Base-by-base conservation (phyloP, 2,797 vertebrate species). In the Bradypodion ventrale region DNA sequence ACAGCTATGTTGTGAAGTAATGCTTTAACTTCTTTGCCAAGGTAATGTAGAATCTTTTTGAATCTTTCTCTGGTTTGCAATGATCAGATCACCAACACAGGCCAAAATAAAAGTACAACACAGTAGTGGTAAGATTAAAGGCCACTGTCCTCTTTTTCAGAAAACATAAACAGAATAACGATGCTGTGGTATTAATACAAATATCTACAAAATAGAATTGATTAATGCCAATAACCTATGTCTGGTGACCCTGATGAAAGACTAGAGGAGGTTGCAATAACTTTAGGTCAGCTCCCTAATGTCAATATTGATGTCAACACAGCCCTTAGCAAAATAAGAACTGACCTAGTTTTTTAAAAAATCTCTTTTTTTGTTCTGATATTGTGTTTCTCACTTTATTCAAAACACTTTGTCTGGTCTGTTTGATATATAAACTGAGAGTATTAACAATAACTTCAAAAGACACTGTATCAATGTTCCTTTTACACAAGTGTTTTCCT, bases 401-500 rank as follows among this genome's bases (percentile, higher is more conserved):
- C 35, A 32, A n/a, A n/a, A 2, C 1, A 16, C 77, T 49, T 46
- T 66, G 60, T 46, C 23, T 77, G 35, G 16, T 63, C 29, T 79
- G 60, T 25, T 79, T 68, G 3, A 44, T 66, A 44, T 23, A 40
- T 59, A 37, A 82, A 81, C 10, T 52, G 46, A 70, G 46, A 70
- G 42, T 44, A 78, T 62, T 63, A 63, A 79, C 66, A 62, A 66
- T 80, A 29, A 49, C 70, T 46, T 62, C 40, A 59, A 60, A 80
- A 35, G 8, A 63, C 19, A 35, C 40, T 49, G 25, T 32, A 35
- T 25, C 25, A 27, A 46, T 25, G 62, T 23, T 44, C 12, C 70
- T 49, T 83, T 75, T 62, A 65, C 16, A 62, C 40, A 75, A 40
- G 42, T 62, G 25, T 4, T 60, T 46, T 73, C 37, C 56, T 49